Percentiles rank a stretch among this genome's conserved stretches.
These are phyloP conservation scores for Peucedramus taeniatus DNA, from an alignment of 2,113 vertebrate species.

Conservation along the genomic window DNA sequence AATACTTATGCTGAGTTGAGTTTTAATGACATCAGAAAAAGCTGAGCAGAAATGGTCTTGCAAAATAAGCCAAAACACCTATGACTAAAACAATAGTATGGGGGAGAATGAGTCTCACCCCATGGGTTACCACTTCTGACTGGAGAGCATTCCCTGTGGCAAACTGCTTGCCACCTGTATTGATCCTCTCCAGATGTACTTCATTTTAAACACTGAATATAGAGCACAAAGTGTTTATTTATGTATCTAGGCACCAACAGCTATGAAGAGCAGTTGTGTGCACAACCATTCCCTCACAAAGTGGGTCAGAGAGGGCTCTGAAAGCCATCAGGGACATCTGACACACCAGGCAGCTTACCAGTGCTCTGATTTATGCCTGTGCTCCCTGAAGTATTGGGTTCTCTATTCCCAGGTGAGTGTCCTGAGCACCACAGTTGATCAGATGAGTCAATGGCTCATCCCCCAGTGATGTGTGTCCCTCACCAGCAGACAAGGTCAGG, in stretches of 20 bases:
- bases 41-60: neutral
- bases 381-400: neutral
- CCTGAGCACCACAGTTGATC: neutral
- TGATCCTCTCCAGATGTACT: neutral
- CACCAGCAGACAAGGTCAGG: neutral
- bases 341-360: neutral
- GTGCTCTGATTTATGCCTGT: neutral
- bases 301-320: neutral
- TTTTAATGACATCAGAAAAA: neutral
- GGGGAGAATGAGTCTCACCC: neutral
- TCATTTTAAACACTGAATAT: neutral
- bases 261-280: neutral
- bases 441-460: neutral
- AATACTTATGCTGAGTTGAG: neutral
- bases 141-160: neutral
- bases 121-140: neutral
- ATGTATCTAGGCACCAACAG: neutral
- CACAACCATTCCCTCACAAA: neutral
- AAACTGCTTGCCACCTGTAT: neutral
- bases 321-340: neutral
- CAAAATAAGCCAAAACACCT: neutral
- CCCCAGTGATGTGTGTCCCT: no score
- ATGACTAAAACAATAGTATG: neutral
- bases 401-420: neutral
- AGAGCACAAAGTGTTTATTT: neutral